Conservation (phyloP, 1,140 invertebrate species). For the Drosophila subobscura region DNA sequence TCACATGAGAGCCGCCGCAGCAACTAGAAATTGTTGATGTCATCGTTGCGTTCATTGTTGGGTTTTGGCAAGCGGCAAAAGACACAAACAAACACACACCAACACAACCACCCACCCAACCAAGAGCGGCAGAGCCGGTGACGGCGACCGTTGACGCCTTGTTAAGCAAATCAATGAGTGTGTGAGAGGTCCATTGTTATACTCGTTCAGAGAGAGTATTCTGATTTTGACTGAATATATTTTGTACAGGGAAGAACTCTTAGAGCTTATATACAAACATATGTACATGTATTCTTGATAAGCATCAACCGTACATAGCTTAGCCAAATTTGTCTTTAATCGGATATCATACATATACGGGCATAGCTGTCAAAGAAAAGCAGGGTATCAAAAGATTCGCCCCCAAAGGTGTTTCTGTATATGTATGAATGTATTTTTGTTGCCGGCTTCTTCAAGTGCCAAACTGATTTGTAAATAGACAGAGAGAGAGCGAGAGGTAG, state of each 20-base stretch:
- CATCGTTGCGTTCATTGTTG: slow-evolving; percentile 62
- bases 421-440: neutral
- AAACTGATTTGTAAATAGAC: slow-evolving; percentile 60
- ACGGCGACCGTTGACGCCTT: slow-evolving; percentile 8
- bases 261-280: no score
- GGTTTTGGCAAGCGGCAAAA: slow-evolving; percentile 26
- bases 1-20: slow-evolving; percentile 17
- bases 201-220: neutral
- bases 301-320: no score
- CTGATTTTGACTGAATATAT: neutral
- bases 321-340: no score
- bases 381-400: no score
- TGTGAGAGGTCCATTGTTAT: slow-evolving; percentile 16
- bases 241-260: no score
- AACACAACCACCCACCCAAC: slow-evolving; percentile 16
- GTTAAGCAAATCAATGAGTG: slow-evolving; percentile 46
- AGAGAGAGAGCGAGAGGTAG: slow-evolving; percentile 2
- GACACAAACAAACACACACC: slow-evolving; percentile 8
- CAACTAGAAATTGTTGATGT: slow-evolving; percentile 65
- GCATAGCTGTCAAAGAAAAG: no score
- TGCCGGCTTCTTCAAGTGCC: slow-evolving; percentile 34
- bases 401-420: no score
- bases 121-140: slow-evolving; percentile 4
- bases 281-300: no score
- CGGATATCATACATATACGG: no score